Percentiles rank a stretch among this genome's conserved stretches.
These are phyloP conservation scores for Osmerus eperlanus DNA, from an alignment of 2,113 vertebrate genomes.

Conservation along the genomic window DNA sequence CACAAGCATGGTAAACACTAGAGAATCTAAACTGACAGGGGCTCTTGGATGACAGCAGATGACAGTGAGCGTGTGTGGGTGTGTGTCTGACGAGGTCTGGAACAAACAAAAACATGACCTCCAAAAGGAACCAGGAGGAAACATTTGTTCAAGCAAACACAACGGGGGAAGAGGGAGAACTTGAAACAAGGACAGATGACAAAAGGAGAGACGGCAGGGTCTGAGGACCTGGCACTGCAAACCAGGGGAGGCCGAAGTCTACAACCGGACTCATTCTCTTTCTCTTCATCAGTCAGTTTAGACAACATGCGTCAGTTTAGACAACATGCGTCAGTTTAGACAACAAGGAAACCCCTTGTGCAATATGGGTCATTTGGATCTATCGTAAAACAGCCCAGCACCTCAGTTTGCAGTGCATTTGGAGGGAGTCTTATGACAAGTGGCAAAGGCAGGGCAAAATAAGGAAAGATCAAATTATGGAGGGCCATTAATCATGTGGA, in stretches of 20 bases:
- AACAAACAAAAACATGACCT: conserved; percentile 64
- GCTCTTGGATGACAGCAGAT: conserved; percentile 45
- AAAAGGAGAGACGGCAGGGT: conserved; percentile 41
- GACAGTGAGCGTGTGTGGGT: neutral
- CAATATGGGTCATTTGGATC: neutral
- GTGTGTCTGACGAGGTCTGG: conserved; percentile 40
- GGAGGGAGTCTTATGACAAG: conserved; percentile 44
- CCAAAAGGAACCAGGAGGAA: conserved; percentile 60
- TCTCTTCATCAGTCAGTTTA: neutral
- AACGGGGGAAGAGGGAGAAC: conserved; percentile 35
- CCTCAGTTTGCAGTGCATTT: conserved; percentile 64
- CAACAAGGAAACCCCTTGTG: conserved; percentile 15
- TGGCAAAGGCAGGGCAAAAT: conserved; percentile 48
- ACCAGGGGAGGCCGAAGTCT: conserved; percentile 47
- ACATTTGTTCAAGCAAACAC: conserved; percentile 65
- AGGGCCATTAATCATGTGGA: conserved; percentile 24
- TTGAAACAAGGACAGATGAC: conserved; percentile 8
- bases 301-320: neutral
- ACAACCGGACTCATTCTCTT: neutral
- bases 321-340: neutral
- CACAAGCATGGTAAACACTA: conserved; percentile 29
- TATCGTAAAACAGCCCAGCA: neutral
- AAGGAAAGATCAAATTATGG: conserved; percentile 49
- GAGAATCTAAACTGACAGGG: neutral
- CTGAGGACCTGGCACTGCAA: conserved; percentile 61